Conservation (phyloP, 2,888 invertebrate species). For the Caprella mutica region DNA sequence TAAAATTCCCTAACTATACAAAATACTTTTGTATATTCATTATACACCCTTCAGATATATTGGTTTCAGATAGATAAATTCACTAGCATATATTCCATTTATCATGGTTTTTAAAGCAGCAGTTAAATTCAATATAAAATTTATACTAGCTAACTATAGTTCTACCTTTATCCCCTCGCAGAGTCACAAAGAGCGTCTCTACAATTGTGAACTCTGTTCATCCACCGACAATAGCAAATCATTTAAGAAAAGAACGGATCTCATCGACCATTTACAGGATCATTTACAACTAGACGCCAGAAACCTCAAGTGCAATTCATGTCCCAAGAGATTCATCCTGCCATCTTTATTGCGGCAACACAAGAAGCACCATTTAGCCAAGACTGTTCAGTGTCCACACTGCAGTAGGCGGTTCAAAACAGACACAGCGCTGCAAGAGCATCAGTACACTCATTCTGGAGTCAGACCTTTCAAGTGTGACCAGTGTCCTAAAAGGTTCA, state of each 20-base stretch:
- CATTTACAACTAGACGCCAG: constrained; percentile 26
- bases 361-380: constrained; percentile 27
- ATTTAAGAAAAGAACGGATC: constrained; percentile 13
- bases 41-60: no score
- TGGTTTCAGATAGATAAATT: no score
- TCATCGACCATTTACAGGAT: constrained; percentile 23
- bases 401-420: constrained; percentile 29
- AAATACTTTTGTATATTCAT: no score
- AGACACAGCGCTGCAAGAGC: constrained; percentile 26
- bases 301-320: constrained; percentile 19
- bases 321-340: constrained; percentile 23
- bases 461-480: constrained; percentile 29
- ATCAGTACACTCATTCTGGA: constrained; percentile 29
- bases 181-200: constrained; percentile 27
- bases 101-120: no score
- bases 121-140: no score
- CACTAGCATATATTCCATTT: no score
- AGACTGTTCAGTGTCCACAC: constrained; percentile 27
- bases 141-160: not conserved
- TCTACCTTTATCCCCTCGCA: constrained; percentile 8
- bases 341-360: constrained; percentile 28
- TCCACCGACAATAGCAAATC: not conserved
- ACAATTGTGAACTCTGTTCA: constrained; percentile 30
- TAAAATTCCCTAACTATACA: no score
- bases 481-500: constrained; percentile 28